phyloP scores from a whole-genome alignment of 2,888 invertebrate genomes.

The Tanytarsus gracilentus region DNA sequence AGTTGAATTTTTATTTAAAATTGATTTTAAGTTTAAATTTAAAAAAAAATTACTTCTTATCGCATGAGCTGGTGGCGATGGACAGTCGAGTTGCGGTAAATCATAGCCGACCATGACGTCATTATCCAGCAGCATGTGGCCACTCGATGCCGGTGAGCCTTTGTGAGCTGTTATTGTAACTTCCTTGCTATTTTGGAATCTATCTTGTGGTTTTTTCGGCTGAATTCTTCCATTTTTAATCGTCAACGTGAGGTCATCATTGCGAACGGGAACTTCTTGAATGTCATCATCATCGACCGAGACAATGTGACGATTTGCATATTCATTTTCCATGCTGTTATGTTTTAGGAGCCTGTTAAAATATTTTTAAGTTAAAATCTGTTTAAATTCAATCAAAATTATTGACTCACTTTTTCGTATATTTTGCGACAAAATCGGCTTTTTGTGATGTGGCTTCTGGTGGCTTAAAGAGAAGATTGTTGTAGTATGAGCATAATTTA shows the following conservation, averaged over 20 bases:
- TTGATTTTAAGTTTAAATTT: background rate
- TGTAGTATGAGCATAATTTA: constrained; percentile 72
- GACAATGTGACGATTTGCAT: constrained; percentile 40
- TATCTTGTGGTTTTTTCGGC: constrained; percentile 2
- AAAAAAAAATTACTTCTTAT: background rate
- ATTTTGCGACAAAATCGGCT: constrained; percentile 45
- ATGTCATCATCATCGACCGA: constrained; percentile 31
- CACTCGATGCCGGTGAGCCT: constrained; percentile 10
- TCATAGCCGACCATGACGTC: constrained; percentile 40
- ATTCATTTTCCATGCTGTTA: constrained; percentile 59
- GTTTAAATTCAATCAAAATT: background rate
- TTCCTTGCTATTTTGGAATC: constrained; percentile 14
- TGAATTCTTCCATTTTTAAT: constrained; percentile 26
- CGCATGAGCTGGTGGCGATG: constrained; percentile 29
- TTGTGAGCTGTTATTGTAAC: constrained; percentile 17
- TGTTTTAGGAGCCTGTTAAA: constrained; percentile 60
- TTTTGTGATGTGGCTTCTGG: constrained; percentile 46
- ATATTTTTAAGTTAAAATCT: constrained; percentile 8
- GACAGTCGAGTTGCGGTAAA: constrained; percentile 34
- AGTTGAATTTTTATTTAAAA: background rate
- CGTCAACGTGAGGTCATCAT: constrained; percentile 13
- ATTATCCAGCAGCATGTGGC: constrained; percentile 34
- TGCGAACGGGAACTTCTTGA: constrained; percentile 18
- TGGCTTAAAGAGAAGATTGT: constrained; percentile 59
- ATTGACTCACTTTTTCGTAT: constrained; percentile 51